Base-by-base conservation (phyloP, 2,113 vertebrate species). In the Rhynchopsitta pachyrhyncha region DNA sequence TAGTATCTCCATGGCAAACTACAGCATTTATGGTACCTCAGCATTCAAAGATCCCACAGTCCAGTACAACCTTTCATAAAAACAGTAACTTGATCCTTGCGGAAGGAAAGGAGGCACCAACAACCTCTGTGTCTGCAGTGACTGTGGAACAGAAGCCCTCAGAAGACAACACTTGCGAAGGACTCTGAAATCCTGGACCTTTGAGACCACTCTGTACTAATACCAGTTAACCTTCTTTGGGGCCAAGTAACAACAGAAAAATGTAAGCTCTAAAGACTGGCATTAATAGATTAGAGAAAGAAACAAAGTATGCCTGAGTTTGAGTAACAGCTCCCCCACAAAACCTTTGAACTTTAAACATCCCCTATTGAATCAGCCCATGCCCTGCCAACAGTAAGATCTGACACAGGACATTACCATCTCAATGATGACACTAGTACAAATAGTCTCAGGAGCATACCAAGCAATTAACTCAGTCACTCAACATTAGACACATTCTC, bases 121-220 rank as follows among this genome's bases (percentile, higher is more conserved):
- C 44, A 70, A 11, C n/a, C 20, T 63, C 53, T 0, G 0, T 23
- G 25, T 33, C 29, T 70, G 37, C 27, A 63, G 35, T 0, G 1
- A 23, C 60, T 39, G 14, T 41, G 37, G 37, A 82, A 41, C 17
- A 71, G 42, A 90, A 85, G 33, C 9, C 46, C 37, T 19, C 29
- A 76, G 70, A 79, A 85, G 22, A 19, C 11, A 50, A 77, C 10
- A 4, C 49, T 74, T 66, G 44, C 15, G 16, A 90, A 75, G 29
- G 41, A 90, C 13, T 6, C 27, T n/a, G 27, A 69, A 91, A 66
- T 3, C 10, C 33, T 24, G 17, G 23, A 68, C 23, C 6, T 66
- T 63, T 44, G 71, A 71, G 55, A 71, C 8, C 19, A 59, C 27
- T 37, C 64, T 31, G 10, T 31, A 71, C 19, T 66, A 82, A 46